Conservation (phyloP, 2,797 vertebrate genomes). For the Rhabdophis nuchalis region DNA sequence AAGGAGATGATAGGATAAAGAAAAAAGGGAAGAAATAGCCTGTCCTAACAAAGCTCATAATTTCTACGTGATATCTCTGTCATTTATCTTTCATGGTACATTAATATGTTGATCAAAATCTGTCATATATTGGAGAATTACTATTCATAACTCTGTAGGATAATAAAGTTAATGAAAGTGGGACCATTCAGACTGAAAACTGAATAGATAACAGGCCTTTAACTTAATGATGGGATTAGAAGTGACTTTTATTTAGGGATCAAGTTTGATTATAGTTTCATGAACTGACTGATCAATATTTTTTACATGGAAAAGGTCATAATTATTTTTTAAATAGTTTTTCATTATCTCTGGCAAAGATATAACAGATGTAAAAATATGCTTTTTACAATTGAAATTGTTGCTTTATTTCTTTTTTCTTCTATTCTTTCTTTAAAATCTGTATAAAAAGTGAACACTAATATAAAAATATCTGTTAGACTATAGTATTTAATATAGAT, state of each 20-base stretch:
- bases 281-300: conserved; percentile 9
- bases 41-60: conserved; percentile 6
- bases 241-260: not conserved
- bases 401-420: not conserved
- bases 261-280: not conserved
- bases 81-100: not conserved
- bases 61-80: not conserved
- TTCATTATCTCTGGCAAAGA: not conserved
- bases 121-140: not conserved
- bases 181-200: not conserved
- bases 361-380: not conserved
- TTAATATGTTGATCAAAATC: not conserved
- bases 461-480: not conserved
- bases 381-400: not conserved
- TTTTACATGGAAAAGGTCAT: conserved; percentile 22
- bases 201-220: not conserved
- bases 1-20: not conserved
- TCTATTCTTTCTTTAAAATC: not conserved
- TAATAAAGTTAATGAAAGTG: conserved; percentile 6
- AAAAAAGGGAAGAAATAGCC: not conserved
- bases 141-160: not conserved
- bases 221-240: conserved; percentile 28
- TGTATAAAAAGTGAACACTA: not conserved
- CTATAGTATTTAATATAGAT: not conserved
- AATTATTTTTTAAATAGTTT: conserved; percentile 3